Conservation (phyloP, 2,113 vertebrate species). For the Atlantisia rogersi region DNA sequence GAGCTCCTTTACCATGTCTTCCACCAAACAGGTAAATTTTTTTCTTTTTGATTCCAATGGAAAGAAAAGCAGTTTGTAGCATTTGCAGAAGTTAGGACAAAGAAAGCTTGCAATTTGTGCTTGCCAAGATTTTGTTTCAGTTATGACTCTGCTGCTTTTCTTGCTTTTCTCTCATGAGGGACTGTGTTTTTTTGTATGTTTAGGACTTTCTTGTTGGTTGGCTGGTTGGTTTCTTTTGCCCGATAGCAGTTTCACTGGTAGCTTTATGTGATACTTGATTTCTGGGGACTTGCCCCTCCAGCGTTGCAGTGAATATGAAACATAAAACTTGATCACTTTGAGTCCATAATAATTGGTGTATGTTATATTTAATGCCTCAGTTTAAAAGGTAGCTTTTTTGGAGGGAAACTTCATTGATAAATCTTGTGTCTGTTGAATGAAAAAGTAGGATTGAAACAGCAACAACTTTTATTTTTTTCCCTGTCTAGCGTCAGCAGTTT, state of each 20-base stretch:
- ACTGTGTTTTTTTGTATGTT: not conserved
- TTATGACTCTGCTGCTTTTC: not conserved
- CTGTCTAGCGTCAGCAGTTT: slow-evolving; percentile 85
- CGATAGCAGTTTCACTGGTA: not conserved
- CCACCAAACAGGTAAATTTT: not conserved
- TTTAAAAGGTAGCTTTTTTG: not conserved
- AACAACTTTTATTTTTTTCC: not conserved
- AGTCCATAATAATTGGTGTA: not conserved
- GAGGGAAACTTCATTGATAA: not conserved
- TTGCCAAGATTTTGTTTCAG: not conserved
- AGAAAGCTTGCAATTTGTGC: not conserved
- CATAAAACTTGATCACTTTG: not conserved
- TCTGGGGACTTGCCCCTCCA: not conserved
- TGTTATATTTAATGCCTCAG: not conserved
- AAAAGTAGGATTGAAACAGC: not conserved
- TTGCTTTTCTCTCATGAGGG: not conserved
- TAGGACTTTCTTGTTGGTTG: not conserved
- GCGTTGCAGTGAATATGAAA: not conserved
- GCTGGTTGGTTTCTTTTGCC: not conserved
- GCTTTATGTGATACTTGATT: not conserved
- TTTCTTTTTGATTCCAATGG: not conserved
- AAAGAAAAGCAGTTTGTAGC: not conserved
- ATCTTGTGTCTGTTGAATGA: not conserved
- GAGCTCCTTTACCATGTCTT: not conserved
- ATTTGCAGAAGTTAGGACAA: not conserved